Evolutionary conservation across 2,797 vertebrate species (phyloP), one percentile per base, ranked within the genome.

Genomic region (Myioborus miniatus): DNA sequence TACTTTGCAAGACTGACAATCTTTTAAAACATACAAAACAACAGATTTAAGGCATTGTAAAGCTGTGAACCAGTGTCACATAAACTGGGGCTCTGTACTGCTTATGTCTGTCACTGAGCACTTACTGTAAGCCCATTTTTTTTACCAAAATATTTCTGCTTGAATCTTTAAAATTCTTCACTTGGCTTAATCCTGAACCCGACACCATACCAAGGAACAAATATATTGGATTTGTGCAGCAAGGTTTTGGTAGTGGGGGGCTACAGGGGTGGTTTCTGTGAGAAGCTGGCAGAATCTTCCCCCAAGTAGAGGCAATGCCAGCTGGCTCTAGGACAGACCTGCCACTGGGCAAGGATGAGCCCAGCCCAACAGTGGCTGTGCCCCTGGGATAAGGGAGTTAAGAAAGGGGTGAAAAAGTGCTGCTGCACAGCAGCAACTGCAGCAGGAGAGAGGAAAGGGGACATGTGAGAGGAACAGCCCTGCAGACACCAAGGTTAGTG

Each of bases 311-410:
- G 30, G 22, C 59, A 81, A 34, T 2, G 10, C 4, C 53, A 81
- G 16, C 21, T 5, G 3, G 44, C 55, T 68, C 43, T 22, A n/a
- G 21, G 23, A 37, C 1, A 4, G 34, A 49, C 17, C 14, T 0
- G 0, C 12, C 2, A 4, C 22, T 5, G 10, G 36, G 37, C 58
- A 59, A 81, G 58, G 36, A 24, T 0, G 0, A 80, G 32, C 5
- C 29, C 58, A 55, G 44, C 24, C 58, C 11, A 12, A 21, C 4
- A 8, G 19, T 2, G 29, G 36, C 29, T 32, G 52, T 9, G 7
- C 9, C 46, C 36, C 29, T 34, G 41, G 10, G 24, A 14, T 20
- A 44, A 68, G 5, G 26, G 2, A 26, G 39, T 8, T n/a, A 46
- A 46, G 29, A 70, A 49, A 16, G 15, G 9, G 26, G 9, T n/a